Evolutionary conservation across 2,797 vertebrate species (phyloP).

Genomic region (Sebastes miniatus): DNA sequence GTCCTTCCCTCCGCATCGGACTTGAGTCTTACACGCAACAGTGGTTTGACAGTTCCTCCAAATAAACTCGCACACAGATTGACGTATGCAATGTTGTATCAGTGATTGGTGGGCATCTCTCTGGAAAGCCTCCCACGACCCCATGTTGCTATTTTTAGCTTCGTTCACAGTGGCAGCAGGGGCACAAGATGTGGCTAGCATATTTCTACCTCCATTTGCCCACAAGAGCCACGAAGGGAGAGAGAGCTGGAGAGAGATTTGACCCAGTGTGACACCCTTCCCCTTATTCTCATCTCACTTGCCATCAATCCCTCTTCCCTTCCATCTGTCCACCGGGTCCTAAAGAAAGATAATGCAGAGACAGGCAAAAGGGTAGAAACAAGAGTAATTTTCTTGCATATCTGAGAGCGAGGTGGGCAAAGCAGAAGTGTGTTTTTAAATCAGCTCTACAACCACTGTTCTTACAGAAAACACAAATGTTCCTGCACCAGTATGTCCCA

Average conservation of each 20-base stretch:
- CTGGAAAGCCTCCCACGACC: constrained; percentile 40
- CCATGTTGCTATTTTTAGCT: constrained; percentile 56
- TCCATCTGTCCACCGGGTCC: constrained; percentile 37
- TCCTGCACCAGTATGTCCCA: background rate
- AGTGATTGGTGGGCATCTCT: constrained; percentile 38
- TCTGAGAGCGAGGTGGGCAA: background rate
- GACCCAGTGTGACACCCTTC: constrained; percentile 19
- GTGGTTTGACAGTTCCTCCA: constrained; percentile 39
- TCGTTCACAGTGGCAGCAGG: constrained; percentile 46
- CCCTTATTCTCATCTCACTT: constrained; percentile 21
- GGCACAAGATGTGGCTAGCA: constrained; percentile 44
- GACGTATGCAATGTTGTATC: constrained; percentile 45
- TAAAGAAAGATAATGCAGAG: constrained; percentile 15
- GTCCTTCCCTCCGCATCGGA: constrained; percentile 1
- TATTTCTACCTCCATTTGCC: constrained; percentile 50
- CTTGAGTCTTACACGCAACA: constrained; percentile 10
- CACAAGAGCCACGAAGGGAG: constrained; percentile 22
- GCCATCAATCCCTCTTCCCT: constrained; percentile 1
- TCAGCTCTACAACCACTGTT: background rate
- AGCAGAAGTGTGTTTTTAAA: background rate
- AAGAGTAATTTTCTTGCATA: background rate
- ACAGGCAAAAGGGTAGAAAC: background rate
- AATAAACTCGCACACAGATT: constrained; percentile 18
- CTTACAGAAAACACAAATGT: background rate
- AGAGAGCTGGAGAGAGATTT: constrained; percentile 14